These are phyloP conservation scores for Portevinia maculata DNA, from an alignment of 2,888 invertebrate species.

Conservation along the genomic window DNA sequence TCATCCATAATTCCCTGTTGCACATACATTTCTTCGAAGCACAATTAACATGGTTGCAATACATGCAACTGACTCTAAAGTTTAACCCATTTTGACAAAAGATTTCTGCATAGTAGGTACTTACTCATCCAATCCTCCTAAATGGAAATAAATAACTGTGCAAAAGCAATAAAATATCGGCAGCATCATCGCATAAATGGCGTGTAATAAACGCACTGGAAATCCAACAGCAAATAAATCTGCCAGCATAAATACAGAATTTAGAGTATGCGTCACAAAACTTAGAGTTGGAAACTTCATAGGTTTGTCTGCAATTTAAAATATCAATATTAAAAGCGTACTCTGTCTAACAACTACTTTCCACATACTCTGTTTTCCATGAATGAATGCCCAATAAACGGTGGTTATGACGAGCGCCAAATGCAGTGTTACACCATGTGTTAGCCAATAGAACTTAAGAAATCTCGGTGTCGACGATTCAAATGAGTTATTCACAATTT, in stretches of 20 bases:
- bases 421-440: slow-evolving; percentile 87
- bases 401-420: slow-evolving; percentile 88
- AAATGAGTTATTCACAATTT: slow-evolving; percentile 73
- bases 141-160: slow-evolving; percentile 85
- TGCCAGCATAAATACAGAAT: slow-evolving; percentile 88
- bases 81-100: neutral
- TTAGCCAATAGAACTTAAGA: slow-evolving; percentile 87
- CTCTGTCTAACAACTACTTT: neutral
- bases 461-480: slow-evolving; percentile 77
- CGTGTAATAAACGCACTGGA: slow-evolving; percentile 87
- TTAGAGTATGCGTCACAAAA: slow-evolving; percentile 89
- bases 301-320: slow-evolving; percentile 84
- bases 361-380: slow-evolving; percentile 80
- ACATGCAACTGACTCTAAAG: too few relatives aligned
- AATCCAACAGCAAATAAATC: slow-evolving; percentile 89
- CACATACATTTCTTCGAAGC: too few relatives aligned
- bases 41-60: too few relatives aligned
- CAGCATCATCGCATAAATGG: slow-evolving; percentile 86
- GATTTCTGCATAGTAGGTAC: too few relatives aligned
- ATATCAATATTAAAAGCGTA: neutral
- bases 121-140: slow-evolving; percentile 86
- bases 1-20: too few relatives aligned
- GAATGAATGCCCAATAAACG: slow-evolving; percentile 87
- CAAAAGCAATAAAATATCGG: slow-evolving; percentile 85
- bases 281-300: slow-evolving; percentile 86